Base-by-base conservation (phyloP, 2,113 vertebrate species). In the Archilochus colubris region DNA sequence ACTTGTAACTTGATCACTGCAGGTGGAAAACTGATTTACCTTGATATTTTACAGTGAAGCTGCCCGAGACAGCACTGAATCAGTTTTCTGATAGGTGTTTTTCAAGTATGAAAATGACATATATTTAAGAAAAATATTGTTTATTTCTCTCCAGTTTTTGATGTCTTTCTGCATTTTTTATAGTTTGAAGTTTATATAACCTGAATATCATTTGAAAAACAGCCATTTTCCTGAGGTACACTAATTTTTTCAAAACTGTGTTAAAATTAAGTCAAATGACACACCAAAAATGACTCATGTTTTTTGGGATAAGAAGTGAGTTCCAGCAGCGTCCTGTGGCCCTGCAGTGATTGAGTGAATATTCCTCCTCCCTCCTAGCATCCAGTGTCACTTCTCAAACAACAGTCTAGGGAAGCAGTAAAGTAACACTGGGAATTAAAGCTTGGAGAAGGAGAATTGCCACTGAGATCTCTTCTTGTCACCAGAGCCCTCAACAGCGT, bases 391-490 rank as follows among this genome's bases (percentile, higher is more conserved):
- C 28, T 73, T 89, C 75, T 48, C 48, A 84, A 93, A 84, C 57
- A 84, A 61, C 33, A 89, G 70, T 9, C 31, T 72, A 59, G 28
- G 64, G 46, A 88, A 82, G 48, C 44, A 90, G 44, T 48, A 48
- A 88, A 84, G 73, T 82, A 77, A 86, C 43, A 44, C 28, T 13
- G 23, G 33, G 43, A 91, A 20, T 12, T 69, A 40, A 73, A 86
- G 24, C 75, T 20, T 28, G 10, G 38, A 89, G 72, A 82, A 94
- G 59, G 50, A 72, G 78, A 92, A 91, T 30, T 69, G 78, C 54
- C 67, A 82, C 72, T 14, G 40, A 92, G 79, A 95, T 72, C 38
- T 77, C 63, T 38, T 89, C 67, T 69, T 91, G 74, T 82, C 92
- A 77, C 67, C 75, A 88, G 62, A 84, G 28, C 62, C 66, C 70